phyloP scores from a whole-genome alignment of 2,888 invertebrate genomes.

The Protonemura montana region DNA sequence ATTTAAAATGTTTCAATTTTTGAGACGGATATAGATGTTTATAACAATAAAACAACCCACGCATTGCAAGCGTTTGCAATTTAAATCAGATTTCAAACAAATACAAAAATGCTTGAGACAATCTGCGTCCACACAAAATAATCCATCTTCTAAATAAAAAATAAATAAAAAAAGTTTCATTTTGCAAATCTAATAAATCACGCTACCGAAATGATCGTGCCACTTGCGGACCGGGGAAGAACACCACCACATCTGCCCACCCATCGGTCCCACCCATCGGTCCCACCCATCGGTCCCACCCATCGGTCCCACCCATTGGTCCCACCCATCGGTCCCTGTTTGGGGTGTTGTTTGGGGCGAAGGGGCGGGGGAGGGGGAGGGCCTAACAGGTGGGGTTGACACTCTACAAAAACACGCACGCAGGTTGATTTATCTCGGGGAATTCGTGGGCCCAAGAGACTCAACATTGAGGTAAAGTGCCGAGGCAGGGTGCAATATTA shows the following conservation, averaged over 20 bases:
- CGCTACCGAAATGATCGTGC: not conserved
- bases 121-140: too few species aligned
- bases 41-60: too few species aligned
- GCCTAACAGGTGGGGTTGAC: slow-evolving; percentile 42
- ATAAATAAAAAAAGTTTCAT: too few species aligned
- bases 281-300: not conserved
- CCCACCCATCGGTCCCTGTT: not conserved
- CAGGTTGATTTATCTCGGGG: slow-evolving; percentile 13
- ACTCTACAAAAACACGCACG: slow-evolving; percentile 36
- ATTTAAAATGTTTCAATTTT: too few species aligned
- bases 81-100: too few species aligned
- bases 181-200: not conserved
- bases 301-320: not conserved
- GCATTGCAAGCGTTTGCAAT: too few species aligned
- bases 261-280: not conserved
- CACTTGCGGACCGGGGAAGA: not conserved
- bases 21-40: too few species aligned
- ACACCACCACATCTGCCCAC: not conserved
- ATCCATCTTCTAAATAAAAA: too few species aligned
- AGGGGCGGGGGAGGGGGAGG: slow-evolving; percentile 18
- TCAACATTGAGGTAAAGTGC: slow-evolving; percentile 23
- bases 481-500: slow-evolving; percentile 15
- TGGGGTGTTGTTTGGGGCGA: slow-evolving; percentile 1
- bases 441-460: not conserved
- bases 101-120: too few species aligned